Base-by-base conservation (phyloP, 2,888 invertebrate genomes). In the Creontiades dilutus region DNA sequence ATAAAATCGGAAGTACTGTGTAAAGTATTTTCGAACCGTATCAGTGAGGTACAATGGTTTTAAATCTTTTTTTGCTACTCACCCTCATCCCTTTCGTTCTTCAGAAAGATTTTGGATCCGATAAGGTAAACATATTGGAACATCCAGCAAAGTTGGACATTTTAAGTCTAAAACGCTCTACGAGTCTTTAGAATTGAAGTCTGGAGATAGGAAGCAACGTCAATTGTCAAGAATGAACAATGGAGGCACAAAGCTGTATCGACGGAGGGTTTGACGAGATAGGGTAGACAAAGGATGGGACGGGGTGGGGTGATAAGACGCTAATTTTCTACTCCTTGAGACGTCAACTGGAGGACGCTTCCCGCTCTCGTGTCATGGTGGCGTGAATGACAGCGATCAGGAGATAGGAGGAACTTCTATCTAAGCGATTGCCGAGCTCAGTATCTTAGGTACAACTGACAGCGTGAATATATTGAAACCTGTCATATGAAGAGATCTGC, bases 281-380 rank as follows among this genome's bases (percentile, higher is more conserved):
- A 28, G 61, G 61, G 52, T n/a, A 85, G 61, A 86, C 86, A 86
- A 61, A 86, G 86, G 82, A 52, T 11, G 16, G 23, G 82, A 52
- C 19, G 16, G 23, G 81, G 55, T 1, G n/a, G 55, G 75, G 47
- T 78, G 88, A 88, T 88, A 88, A 88, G 61, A 19, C n/a, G 80
- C 88, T 52, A 80, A 88, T 88, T 88, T 88, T 88, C 88, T 27
- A 80, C 88, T 88, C 55, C 88, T 88, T 80, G 88, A 80, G 88
- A 78, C 37, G 78, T 76, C 80, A 76, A 76, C 46, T 78, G 27
- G 28, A n/a, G 57, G 27, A 46, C 14, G 14, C 61, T 19, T 82
- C 19, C 82, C n/a, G 13, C 27, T 52, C 23, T 27, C 13, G 46
- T 46, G 78, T 46, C 37, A 19, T 80, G 28, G 46, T 46, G 5